A percentile compares a stretch with the other conserved stretches of the same genome.
Conservation (phyloP, 1,140 invertebrate species). For the Thaumatotibia leucotreta region DNA sequence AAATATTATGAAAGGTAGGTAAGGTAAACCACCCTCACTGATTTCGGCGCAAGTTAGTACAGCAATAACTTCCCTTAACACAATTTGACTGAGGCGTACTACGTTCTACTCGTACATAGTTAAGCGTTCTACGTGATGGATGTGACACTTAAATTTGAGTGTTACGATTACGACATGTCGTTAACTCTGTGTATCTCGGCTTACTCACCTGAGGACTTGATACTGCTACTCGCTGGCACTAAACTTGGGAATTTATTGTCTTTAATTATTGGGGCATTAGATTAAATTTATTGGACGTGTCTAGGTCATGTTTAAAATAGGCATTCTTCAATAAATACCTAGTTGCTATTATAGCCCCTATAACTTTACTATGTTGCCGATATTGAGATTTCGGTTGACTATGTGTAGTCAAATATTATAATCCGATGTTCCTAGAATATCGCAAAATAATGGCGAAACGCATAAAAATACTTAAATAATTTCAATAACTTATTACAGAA, state of each 20-base stretch:
- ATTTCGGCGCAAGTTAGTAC: not conserved
- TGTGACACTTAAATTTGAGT: slow-evolving; percentile 26
- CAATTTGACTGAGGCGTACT: not conserved
- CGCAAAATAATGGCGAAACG: too few relatives aligned
- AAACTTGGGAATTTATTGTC: not conserved
- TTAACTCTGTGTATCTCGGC: slow-evolving; percentile 15
- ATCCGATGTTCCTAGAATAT: too few relatives aligned
- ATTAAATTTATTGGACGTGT: slow-evolving; percentile 19
- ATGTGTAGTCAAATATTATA: too few relatives aligned
- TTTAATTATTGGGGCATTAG: not conserved
- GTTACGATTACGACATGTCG: slow-evolving; percentile 18
- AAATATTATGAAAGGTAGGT: not conserved
- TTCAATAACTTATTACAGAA: too few relatives aligned
- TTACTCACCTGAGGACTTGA: slow-evolving; percentile 17
- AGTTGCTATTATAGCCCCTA: slow-evolving; percentile 19
- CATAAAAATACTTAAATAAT: too few relatives aligned
- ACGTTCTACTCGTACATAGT: not conserved
- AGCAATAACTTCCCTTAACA: not conserved
- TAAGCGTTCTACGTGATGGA: not conserved
- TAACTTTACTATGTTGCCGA: too few relatives aligned
- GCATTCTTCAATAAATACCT: slow-evolving; percentile 14
- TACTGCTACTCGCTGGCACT: slow-evolving; percentile 4
- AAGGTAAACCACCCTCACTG: not conserved
- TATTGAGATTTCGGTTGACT: too few relatives aligned
- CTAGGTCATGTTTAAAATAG: slow-evolving; percentile 32